Evolutionary conservation across 2,113 vertebrate species (phyloP).

Genomic region (Bucco capensis): DNA sequence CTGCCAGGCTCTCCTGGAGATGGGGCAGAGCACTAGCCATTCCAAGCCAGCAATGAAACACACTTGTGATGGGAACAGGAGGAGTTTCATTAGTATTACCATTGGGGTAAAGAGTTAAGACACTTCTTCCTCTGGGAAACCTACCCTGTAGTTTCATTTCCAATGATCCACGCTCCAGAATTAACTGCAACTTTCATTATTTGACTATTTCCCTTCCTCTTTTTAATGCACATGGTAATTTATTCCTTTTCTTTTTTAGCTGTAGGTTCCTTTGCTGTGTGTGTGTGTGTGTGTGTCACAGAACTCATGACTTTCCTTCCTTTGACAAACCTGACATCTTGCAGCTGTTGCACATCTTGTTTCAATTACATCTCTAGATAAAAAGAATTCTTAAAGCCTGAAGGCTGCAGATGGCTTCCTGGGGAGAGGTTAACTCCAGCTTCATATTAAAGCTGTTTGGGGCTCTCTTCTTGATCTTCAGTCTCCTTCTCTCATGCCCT

Average conservation of each 20-base stretch:
- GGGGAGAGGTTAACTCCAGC: conserved; percentile 45
- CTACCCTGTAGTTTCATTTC: background rate
- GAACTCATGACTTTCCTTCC: conserved; percentile 46
- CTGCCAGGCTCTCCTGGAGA: background rate
- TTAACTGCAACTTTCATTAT: background rate
- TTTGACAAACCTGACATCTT: conserved; percentile 42
- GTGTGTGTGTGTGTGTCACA: background rate
- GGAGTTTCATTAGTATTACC: background rate
- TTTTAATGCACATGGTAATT: background rate
- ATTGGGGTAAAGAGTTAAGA: background rate
- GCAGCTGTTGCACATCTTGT: conserved; percentile 57
- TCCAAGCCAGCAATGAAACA: background rate
- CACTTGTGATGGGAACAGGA: background rate
- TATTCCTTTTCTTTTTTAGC: background rate
- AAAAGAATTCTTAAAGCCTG: conserved; percentile 59
- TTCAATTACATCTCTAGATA: conserved; percentile 52
- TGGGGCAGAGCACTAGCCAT: background rate
- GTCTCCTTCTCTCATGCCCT: background rate
- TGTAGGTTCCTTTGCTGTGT: background rate
- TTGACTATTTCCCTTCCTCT: background rate
- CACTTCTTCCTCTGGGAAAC: background rate
- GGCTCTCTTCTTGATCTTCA: background rate
- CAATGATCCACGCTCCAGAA: background rate
- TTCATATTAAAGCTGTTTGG: background rate
- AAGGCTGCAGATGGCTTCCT: conserved; percentile 57